These are phyloP conservation scores for Podarcis muralis DNA, from an alignment of 2,113 vertebrate species.

Conservation along the genomic window DNA sequence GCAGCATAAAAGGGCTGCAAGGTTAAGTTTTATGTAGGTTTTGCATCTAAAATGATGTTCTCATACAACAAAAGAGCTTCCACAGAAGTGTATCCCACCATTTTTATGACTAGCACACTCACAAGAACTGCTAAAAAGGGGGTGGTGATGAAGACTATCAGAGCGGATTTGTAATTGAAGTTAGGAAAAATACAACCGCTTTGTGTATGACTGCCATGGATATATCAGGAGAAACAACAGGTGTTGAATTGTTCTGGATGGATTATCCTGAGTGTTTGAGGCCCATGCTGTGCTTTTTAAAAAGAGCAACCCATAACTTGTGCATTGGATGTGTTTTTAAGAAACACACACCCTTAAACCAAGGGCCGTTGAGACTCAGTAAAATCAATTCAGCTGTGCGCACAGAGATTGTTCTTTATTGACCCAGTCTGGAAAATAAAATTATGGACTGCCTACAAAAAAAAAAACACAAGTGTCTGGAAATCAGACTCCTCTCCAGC, in stretches of 20 bases:
- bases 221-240: not conserved
- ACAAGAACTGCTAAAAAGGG: not conserved
- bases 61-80: not conserved
- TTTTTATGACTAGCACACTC: not conserved
- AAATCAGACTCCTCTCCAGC: not conserved
- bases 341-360: not conserved
- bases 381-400: not conserved
- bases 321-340: not conserved
- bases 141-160: too few species aligned
- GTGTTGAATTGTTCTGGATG: not conserved
- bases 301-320: not conserved
- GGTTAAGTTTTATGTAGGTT: not conserved
- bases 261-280: not conserved
- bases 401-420: not conserved
- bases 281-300: not conserved
- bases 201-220: not conserved
- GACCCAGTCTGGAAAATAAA: slow-evolving; percentile 5
- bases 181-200: not conserved
- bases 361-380: not conserved
- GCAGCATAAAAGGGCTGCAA: not conserved
- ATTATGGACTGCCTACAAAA: not conserved
- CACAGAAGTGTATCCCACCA: not conserved
- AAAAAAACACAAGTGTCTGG: not conserved
- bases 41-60: not conserved
- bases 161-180: not conserved